Evolutionary conservation across 64 coral and sea anemone genomes (phyloP), one percentile per base, ranked within the genome.

Genomic region (Pocillopora verrucosa): DNA sequence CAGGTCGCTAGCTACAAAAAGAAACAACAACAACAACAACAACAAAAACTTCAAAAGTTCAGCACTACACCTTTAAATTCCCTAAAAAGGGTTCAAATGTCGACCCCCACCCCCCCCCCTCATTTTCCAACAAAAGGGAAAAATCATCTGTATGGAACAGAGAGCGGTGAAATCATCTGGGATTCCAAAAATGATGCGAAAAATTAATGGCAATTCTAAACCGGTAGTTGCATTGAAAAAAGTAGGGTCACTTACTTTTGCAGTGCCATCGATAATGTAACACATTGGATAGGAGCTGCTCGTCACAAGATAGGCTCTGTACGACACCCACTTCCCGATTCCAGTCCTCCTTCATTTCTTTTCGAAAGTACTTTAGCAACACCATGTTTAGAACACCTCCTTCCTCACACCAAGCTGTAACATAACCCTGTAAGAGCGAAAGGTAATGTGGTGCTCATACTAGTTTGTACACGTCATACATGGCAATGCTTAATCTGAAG

Each of bases 191-290:
- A 20, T 17, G 11, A 2, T 63, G 13, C 11, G 61, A 63, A 13
- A 14, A 76, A 63, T 9, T 2, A 9, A 63, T 15, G 12, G 61
- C 11, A 63, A 63, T 63, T 63, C 16, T 15, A 63, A 63, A 17
- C 12, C 1, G 16, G 16, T 63, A 15, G 16, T 63, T 63, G 11
- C 11, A 17, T 30, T 70, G 7, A 4, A 51, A 51, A 65, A 30
- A 9, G 1, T 1, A 67, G 9, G 37, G 13, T 5, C 17, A 5
- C 83, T 26, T 77, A 77, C 90, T 61, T 86, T 84, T 77, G 30
- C 81, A 77, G 75, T 85, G 80, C 89, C 89, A 83, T 22, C 80
- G 68, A 75, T 83, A 91, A 17, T 75, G 62, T 20, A 91, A 63
- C 13, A 91, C 51, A 80, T 91, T 91, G 20, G 89, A 1, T 20